Evolutionary conservation across 2,797 vertebrate species (phyloP), one percentile per base, ranked within the genome.

Genomic region (Cyprinodon diabolis): DNA sequence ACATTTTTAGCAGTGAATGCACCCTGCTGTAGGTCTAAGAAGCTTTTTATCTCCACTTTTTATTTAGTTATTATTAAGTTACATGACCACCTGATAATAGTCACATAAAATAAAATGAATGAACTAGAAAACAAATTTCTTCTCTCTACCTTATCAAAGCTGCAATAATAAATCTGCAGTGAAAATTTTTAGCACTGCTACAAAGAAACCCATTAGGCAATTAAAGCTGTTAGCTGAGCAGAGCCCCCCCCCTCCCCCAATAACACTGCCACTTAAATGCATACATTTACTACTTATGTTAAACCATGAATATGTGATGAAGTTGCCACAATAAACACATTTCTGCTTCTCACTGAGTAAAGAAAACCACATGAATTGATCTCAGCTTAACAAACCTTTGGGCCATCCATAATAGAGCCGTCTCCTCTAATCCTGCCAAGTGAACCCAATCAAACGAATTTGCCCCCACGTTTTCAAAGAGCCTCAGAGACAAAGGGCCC

Each of bases 281-380:
- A 96, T 97, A 97, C 97, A 98, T 98, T 97, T 97, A 96, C 96
- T 97, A 97, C 97, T 99, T 96, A 97, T 96, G 96, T 96, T 97
- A 96, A 97, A 97, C 97, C 97, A 99, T 99, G 98, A 99, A 99
- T 99, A 98, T 98, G 97, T 97, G 97, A 99, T 99, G 97, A 98
- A 97, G 96, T 97, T 96, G 90, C 95, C 96, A 98, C 96, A 98
- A 98, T 98, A 97, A 90, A 98, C 90, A 94, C 96, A 97, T 97
- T 97, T 96, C 96, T 95, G 95, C 96, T 96, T 96, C 97, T 98
- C 97, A 97, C 97, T 95, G 96, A 95, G 97, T 97, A 43, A 98
- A 98, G 97, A 96, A 98, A 98, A 97, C 96, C 95, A 96, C 97
- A 97, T 99, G 97, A 99, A 99, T 98, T 98, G 97, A 98, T 99